phyloP scores from a whole-genome alignment of 2,113 vertebrate species.

The Zapornia atra region DNA sequence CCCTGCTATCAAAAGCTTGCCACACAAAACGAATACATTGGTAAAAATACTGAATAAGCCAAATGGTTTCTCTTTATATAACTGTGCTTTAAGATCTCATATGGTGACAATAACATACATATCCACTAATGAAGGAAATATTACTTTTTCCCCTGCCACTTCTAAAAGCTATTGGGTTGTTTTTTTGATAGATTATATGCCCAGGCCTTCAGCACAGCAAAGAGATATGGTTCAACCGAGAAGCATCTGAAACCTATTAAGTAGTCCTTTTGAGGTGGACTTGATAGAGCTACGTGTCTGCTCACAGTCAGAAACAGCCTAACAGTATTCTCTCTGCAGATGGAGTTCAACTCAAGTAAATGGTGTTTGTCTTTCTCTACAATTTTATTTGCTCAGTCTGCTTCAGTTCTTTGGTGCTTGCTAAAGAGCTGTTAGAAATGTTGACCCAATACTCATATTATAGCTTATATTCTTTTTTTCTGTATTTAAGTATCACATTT shows the following conservation, averaged over 20 bases:
- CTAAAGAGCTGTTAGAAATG: background rate
- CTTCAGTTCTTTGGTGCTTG: background rate
- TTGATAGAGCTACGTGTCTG: background rate
- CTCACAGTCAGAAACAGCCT: background rate
- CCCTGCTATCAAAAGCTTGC: too few relatives aligned
- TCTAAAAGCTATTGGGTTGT: background rate
- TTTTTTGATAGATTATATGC: background rate
- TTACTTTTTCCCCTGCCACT: background rate
- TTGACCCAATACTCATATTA: background rate
- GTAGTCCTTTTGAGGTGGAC: background rate
- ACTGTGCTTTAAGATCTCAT: background rate
- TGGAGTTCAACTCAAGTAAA: background rate
- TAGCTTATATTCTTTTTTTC: background rate
- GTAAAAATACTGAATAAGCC: background rate
- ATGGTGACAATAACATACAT: background rate
- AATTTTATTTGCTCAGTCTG: slow-evolving; percentile 13
- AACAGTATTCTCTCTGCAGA: background rate
- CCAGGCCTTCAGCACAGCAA: background rate
- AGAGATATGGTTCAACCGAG: background rate
- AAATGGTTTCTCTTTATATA: background rate
- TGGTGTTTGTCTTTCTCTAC: background rate
- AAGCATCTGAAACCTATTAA: background rate
- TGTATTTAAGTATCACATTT: background rate
- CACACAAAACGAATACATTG: too few relatives aligned
- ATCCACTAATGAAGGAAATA: background rate